Percentiles rank a stretch among this genome's conserved stretches.
phyloP scores from a whole-genome alignment of 2,113 vertebrate genomes.

The Candoia aspera region DNA sequence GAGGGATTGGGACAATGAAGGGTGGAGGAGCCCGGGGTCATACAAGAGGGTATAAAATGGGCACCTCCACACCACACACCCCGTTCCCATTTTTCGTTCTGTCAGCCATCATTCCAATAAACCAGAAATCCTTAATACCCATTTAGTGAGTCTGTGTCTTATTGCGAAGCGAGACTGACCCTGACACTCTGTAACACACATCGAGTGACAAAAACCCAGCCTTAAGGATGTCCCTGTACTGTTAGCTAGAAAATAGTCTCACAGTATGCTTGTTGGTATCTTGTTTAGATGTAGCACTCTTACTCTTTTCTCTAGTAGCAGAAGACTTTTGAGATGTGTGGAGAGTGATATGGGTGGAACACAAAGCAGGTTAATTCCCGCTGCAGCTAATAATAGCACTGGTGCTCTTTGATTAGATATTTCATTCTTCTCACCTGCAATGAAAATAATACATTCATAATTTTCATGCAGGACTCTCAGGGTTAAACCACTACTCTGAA shows the following conservation, averaged over 20 bases:
- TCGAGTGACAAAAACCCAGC: background rate
- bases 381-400: background rate
- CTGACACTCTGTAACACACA: background rate
- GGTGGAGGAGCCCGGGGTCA: too few relatives aligned
- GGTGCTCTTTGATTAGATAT: background rate
- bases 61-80: too few relatives aligned
- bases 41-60: too few relatives aligned
- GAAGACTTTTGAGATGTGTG: conserved; percentile 19
- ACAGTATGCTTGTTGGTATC: background rate
- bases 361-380: conserved; percentile 2
- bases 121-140: too few relatives aligned
- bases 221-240: background rate
- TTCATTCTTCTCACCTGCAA: conserved; percentile 13
- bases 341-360: conserved; percentile 10
- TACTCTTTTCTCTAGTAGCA: background rate
- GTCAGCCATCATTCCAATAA: too few relatives aligned
- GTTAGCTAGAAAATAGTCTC: background rate
- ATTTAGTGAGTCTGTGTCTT: too few relatives aligned
- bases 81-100: too few relatives aligned
- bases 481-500: conserved; percentile 26
- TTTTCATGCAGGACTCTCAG: conserved; percentile 10
- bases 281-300: background rate
- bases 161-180: too few relatives aligned
- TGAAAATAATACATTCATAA: conserved; percentile 16
- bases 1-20: too few relatives aligned